Evolutionary conservation across 2,797 vertebrate species (phyloP).

Genomic region (Toxotes lorentzi): DNA sequence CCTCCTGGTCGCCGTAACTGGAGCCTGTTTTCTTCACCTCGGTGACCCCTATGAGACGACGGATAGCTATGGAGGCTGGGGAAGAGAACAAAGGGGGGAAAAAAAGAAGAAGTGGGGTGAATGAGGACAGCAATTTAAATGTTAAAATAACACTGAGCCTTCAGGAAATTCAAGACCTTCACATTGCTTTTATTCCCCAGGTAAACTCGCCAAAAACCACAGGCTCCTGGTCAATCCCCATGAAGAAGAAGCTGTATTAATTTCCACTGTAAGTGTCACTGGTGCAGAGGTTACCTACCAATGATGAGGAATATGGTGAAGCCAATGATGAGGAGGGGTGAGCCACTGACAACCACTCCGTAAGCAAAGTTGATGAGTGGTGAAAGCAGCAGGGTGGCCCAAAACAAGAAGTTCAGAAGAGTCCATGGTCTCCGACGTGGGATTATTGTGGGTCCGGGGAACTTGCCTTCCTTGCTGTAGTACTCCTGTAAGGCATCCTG

Average conservation of each 20-base stretch:
- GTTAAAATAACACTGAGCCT: background rate
- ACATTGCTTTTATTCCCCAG: background rate
- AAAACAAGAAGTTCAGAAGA: constrained; percentile 95
- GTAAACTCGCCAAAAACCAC: background rate
- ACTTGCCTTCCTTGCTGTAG: constrained; percentile 92
- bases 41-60: constrained; percentile 97
- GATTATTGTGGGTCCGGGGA: constrained; percentile 90
- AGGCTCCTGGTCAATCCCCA: background rate
- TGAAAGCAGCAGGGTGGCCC: constrained; percentile 96
- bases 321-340: constrained; percentile 94
- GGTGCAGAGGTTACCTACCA: constrained; percentile 81
- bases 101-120: background rate
- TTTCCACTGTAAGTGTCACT: background rate
- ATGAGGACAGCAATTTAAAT: constrained; percentile 4
- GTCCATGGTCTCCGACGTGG: constrained; percentile 92
- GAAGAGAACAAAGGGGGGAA: constrained; percentile 57
- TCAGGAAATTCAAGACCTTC: background rate
- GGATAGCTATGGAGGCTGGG: constrained; percentile 95
- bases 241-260: background rate
- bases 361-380: constrained; percentile 95
- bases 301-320: constrained; percentile 95
- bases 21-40: constrained; percentile 98
- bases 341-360: constrained; percentile 95
- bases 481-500: constrained; percentile 96
- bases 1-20: constrained; percentile 94